Evolutionary conservation across 2,888 invertebrate species (phyloP).

Genomic region (Eulithis prunata): DNA sequence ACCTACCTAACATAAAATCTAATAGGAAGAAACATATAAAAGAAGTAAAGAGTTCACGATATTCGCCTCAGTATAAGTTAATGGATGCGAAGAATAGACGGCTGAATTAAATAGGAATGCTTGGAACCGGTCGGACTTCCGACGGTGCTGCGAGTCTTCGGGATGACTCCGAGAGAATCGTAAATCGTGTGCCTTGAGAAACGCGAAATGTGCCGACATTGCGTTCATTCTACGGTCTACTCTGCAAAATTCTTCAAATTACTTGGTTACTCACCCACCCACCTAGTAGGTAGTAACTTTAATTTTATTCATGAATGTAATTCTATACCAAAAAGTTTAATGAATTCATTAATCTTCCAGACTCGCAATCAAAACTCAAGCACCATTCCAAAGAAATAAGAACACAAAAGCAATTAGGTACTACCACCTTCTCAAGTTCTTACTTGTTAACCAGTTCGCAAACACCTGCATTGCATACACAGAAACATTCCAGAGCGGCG

Average conservation of each 20-base stretch:
- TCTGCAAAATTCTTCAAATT: slow-evolving; percentile 29
- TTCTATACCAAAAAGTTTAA: slow-evolving; percentile 16
- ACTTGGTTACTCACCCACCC: not conserved
- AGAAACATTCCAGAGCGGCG: slow-evolving; percentile 21
- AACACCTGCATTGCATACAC: slow-evolving; percentile 18
- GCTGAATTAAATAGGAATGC: slow-evolving; percentile 70
- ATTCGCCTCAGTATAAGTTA: slow-evolving; percentile 44
- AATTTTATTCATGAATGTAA: slow-evolving; percentile 21
- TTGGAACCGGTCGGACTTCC: slow-evolving; percentile 71
- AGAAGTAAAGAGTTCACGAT: slow-evolving; percentile 35
- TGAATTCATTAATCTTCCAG: slow-evolving; percentile 13
- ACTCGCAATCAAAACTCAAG: not conserved
- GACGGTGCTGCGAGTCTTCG: slow-evolving; percentile 44
- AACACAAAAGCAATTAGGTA: slow-evolving; percentile 21
- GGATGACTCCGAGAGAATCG: slow-evolving; percentile 37
- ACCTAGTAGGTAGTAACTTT: not conserved
- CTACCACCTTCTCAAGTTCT: slow-evolving; percentile 3
- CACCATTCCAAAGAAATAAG: slow-evolving; percentile 10
- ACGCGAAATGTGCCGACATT: slow-evolving; percentile 41
- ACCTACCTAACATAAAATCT: too few relatives aligned
- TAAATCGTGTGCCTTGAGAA: slow-evolving; percentile 39
- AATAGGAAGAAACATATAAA: too few relatives aligned
- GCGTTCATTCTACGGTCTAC: slow-evolving; percentile 39
- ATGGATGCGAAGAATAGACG: slow-evolving; percentile 48
- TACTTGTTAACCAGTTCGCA: slow-evolving; percentile 31